Evolutionary conservation across 2,113 vertebrate genomes (phyloP).

Genomic region (Protobothrops mucrosquamatus): DNA sequence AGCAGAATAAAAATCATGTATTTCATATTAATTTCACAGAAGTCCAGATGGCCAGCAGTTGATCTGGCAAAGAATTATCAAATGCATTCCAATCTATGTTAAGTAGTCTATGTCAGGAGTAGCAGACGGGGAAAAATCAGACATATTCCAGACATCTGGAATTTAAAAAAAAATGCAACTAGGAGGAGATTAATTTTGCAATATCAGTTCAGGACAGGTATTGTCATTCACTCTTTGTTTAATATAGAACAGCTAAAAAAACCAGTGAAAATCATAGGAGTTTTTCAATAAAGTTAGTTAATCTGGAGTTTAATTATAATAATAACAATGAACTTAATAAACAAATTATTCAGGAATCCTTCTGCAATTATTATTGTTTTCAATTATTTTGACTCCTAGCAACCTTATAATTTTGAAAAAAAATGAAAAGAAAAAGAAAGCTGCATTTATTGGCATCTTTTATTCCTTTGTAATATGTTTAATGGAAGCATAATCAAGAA

Average conservation of each 20-base stretch:
- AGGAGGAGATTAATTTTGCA: not conserved
- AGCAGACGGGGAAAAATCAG: not conserved
- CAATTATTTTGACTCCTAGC: not conserved
- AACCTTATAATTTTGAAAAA: not conserved
- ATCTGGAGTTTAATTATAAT: not conserved
- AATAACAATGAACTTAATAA: not conserved
- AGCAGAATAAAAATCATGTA: constrained; percentile 26
- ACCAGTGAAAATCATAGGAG: not conserved
- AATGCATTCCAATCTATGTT: not conserved
- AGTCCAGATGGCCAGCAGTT: not conserved
- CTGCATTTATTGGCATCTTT: not conserved
- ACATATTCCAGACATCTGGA: not conserved
- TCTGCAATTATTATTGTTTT: not conserved
- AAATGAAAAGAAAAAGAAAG: not conserved
- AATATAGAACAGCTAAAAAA: not conserved
- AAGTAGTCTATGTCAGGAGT: not conserved
- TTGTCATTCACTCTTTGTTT: not conserved
- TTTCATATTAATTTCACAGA: not conserved
- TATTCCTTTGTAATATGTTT: not conserved
- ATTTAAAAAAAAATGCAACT: not conserved
- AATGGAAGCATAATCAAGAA: not conserved
- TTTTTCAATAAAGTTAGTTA: not conserved
- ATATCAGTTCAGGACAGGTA: not conserved
- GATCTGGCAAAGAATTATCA: constrained; percentile 1
- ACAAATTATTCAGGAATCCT: not conserved